A percentile compares a stretch with the other conserved stretches of the same genome.
Evolutionary conservation across 2,113 vertebrate genomes (phyloP).

Genomic region (Forbesichthys papilliferus): DNA sequence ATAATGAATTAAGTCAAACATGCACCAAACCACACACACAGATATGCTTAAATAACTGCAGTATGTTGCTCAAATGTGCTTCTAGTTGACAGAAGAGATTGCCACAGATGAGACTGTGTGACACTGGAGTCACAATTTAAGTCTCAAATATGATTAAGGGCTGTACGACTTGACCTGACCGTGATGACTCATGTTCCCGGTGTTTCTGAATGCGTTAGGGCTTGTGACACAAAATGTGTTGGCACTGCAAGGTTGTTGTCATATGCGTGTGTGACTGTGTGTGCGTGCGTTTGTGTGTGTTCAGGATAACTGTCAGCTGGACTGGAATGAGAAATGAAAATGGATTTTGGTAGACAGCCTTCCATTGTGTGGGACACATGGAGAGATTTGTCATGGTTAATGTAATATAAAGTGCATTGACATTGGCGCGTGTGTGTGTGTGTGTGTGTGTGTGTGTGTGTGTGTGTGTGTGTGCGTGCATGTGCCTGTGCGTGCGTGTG

Average conservation of each 20-base stretch:
- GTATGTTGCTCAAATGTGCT: too few relatives aligned
- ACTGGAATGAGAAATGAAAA: constrained; percentile 38
- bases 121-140: neutral
- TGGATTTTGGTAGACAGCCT: constrained; percentile 31
- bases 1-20: too few relatives aligned
- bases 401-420: constrained; percentile 20
- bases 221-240: constrained; percentile 62
- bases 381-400: constrained; percentile 38
- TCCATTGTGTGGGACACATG: neutral
- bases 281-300: constrained; percentile 25
- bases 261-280: neutral
- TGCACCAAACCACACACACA: too few relatives aligned
- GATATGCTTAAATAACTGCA: too few relatives aligned
- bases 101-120: neutral
- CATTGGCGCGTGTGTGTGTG: constrained; percentile 11
- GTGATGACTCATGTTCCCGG: constrained; percentile 1
- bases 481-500: constrained; percentile 1
- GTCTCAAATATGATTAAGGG: too few relatives aligned
- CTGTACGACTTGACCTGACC: neutral
- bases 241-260: constrained; percentile 43
- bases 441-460: constrained; percentile 4
- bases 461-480: neutral
- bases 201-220: constrained; percentile 33
- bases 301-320: constrained; percentile 41
- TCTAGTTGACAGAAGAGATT: too few relatives aligned